Evolutionary conservation across 2,113 vertebrate genomes (phyloP), one percentile per base, ranked within the genome.

Genomic region (Plotosus lineatus): DNA sequence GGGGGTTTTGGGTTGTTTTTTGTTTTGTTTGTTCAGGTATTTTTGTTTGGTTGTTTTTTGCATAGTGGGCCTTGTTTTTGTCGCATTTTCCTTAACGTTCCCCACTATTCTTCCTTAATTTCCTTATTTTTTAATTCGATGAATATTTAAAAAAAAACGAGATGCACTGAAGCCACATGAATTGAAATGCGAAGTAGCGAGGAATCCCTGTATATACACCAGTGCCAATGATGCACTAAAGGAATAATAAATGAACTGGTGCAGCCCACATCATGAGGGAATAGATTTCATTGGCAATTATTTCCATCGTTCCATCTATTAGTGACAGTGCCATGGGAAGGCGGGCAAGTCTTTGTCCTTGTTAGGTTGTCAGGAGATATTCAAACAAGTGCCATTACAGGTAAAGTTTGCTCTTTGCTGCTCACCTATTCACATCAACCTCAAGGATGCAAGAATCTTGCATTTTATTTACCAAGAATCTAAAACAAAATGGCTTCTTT

Each of bases 371-470:
- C 74, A 55, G 36, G 38, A 68, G 33, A 46, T 40, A 44, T 36
- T 40, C 56, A 73, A 14, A 12, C 26, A 50, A 84, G 21, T 12
- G 36, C 23, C 40, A 74, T 69, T 80, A 66, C 72, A 77, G 79
- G 77, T 86, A 79, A 58, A 53, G 40, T 60, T 80, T 86, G 87
- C 36, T 56, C 36, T 86, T 77, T 28, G 31, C 26, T 6, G 12
- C 85, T 89, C 88, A 86, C 89, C 88, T 91, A 90, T 56, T 83
- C 86, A 76, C 3, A 82, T 86, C 89, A 86, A 85, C 85, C 78
- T 87, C 14, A 3, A 51, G 48, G 21, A 81, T 78, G 53, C 28
- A 36, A 44, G 55, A 10, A 79, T 74, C 51, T 77, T 15, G 21
- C 21, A 46, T 74, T 17, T 78, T 86, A 85, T 85, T 84, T 80